A percentile compares a stretch with the other conserved stretches of the same genome.
Conservation (phyloP, 1,140 invertebrate genomes). For the Dolichoris vasculosae region DNA sequence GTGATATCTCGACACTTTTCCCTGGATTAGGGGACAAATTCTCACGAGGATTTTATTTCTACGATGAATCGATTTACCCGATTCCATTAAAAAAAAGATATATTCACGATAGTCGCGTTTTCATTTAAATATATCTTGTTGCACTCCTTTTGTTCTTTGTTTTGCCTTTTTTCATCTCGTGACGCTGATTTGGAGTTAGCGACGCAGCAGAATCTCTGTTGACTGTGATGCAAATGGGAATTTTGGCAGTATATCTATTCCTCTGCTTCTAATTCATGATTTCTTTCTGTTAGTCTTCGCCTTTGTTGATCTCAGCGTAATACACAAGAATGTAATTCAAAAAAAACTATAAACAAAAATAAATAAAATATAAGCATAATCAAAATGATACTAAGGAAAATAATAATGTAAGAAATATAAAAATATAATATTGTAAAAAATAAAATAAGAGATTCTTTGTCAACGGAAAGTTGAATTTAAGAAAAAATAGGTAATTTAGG, state of each 20-base stretch:
- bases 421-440: background rate
- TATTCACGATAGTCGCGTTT: conserved; percentile 22
- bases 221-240: conserved; percentile 52
- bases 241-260: conserved; percentile 50
- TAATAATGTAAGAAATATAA: conserved; percentile 5
- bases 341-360: conserved; percentile 42
- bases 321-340: conserved; percentile 38
- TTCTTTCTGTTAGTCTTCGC: background rate
- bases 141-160: background rate
- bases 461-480: background rate
- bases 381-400: background rate
- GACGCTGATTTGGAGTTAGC: conserved; percentile 42
- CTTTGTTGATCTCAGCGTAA: background rate
- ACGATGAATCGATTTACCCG: conserved; percentile 48
- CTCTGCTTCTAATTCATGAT: conserved; percentile 15
- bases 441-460: background rate
- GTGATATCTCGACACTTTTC: conserved; percentile 35
- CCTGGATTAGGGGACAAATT: conserved; percentile 50
- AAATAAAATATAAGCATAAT: conserved; percentile 28
- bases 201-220: conserved; percentile 48
- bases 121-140: conserved; percentile 11
- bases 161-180: conserved; percentile 30
- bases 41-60: conserved; percentile 53
- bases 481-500: background rate
- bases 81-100: conserved; percentile 47